Evolutionary conservation across 2,888 invertebrate genomes (phyloP).

Genomic region (Scaptomyza parva): DNA sequence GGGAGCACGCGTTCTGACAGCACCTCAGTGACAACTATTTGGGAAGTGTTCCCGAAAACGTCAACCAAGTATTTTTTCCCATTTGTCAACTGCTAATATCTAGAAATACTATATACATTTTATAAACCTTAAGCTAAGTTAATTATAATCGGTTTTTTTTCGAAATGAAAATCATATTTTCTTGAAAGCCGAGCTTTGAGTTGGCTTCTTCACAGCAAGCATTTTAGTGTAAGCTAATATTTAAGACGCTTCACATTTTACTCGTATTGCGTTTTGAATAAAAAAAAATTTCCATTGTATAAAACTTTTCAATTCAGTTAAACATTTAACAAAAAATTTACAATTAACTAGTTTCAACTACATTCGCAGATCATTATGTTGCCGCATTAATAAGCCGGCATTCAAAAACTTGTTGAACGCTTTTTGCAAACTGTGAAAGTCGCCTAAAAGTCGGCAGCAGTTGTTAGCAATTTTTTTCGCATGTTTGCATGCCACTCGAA

Average conservation of each 20-base stretch:
- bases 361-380: neutral
- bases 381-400: constrained; percentile 23
- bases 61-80: neutral
- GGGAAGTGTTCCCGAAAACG: constrained; percentile 22
- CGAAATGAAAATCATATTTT: no score
- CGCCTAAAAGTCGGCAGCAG: constrained; percentile 38
- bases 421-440: constrained; percentile 15
- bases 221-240: no score
- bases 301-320: neutral
- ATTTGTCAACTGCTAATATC: neutral
- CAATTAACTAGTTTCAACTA: neutral
- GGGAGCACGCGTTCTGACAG: constrained; percentile 26
- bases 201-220: no score
- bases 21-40: constrained; percentile 40
- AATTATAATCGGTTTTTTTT: no score
- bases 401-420: constrained; percentile 30
- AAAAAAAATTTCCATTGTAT: neutral
- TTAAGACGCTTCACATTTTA: no score
- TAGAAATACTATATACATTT: constrained; percentile 1
- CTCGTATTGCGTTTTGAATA: no score
- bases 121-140: neutral
- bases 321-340: neutral
- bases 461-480: constrained; percentile 14
- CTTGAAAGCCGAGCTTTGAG: no score
- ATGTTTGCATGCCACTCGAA: constrained; percentile 33